phyloP scores from a whole-genome alignment of 2,113 vertebrate species.

The Amphilophus citrinellus region DNA sequence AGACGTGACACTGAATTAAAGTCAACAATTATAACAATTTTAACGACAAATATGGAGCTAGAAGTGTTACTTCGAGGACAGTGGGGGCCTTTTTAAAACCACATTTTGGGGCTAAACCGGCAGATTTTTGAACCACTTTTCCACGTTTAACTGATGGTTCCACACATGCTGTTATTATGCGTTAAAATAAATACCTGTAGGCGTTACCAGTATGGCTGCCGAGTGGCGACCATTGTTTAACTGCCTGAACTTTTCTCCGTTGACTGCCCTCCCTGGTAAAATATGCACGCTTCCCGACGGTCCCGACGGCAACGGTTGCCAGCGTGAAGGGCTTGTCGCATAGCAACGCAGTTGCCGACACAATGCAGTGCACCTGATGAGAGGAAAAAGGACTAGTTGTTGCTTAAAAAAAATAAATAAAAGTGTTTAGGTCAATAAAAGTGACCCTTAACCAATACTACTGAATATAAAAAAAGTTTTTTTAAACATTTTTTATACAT shows the following conservation, averaged over 20 bases:
- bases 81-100: not conserved
- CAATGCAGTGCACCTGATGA: not conserved
- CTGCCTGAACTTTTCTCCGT: not conserved
- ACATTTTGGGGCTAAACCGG: not conserved
- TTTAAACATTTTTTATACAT: not conserved
- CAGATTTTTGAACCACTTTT: not conserved
- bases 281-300: not conserved
- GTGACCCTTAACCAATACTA: not conserved
- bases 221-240: not conserved
- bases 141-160: not conserved
- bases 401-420: not conserved
- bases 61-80: not conserved
- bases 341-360: conserved; percentile 12
- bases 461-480: not conserved
- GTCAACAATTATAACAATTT: not conserved
- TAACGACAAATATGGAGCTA: not conserved
- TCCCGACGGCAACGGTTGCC: not conserved
- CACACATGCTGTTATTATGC: not conserved
- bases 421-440: not conserved
- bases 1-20: not conserved
- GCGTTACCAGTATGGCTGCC: not conserved
- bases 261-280: not conserved
- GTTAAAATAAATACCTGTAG: not conserved
- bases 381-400: not conserved
- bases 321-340: not conserved